Percentiles rank a stretch among this genome's conserved stretches.
Evolutionary conservation across 2,888 invertebrate species (phyloP).

Genomic region (Lymantria monacha): DNA sequence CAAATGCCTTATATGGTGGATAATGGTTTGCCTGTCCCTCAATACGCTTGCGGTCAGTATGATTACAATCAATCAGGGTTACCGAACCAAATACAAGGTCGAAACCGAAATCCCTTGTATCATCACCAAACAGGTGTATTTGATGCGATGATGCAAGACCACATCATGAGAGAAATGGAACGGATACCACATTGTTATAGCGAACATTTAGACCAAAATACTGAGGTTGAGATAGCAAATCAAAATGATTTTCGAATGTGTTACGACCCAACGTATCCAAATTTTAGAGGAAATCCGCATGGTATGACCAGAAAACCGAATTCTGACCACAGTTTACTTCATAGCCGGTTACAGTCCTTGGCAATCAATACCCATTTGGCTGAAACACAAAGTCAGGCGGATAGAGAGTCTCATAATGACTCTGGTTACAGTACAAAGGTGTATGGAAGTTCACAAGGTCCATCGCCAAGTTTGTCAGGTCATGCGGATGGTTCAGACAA

Average conservation of each 20-base stretch:
- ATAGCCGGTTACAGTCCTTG: slow-evolving; percentile 71
- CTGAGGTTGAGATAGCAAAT: slow-evolving; percentile 74
- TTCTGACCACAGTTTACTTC: slow-evolving; percentile 68
- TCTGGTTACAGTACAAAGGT: slow-evolving; percentile 93
- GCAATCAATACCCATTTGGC: slow-evolving; percentile 76
- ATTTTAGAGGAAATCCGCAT: slow-evolving; percentile 53
- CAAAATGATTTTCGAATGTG: slow-evolving; percentile 71
- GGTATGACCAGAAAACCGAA: slow-evolving; percentile 55
- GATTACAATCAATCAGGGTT: slow-evolving; percentile 62
- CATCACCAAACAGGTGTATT: slow-evolving; percentile 72
- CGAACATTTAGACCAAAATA: slow-evolving; percentile 70
- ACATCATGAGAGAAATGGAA: slow-evolving; percentile 75
- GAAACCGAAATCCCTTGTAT: slow-evolving; percentile 71
- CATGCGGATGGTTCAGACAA: slow-evolving; percentile 70
- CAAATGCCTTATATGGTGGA: slow-evolving; percentile 66
- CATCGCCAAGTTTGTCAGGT: slow-evolving; percentile 88
- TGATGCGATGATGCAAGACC: slow-evolving; percentile 80
- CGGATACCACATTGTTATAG: slow-evolving; percentile 77
- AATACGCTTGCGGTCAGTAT: slow-evolving; percentile 53
- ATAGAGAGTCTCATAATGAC: slow-evolving; percentile 89
- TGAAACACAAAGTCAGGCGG: slow-evolving; percentile 76
- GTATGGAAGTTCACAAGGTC: slow-evolving; percentile 89
- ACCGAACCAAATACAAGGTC: slow-evolving; percentile 56
- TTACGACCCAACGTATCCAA: slow-evolving; percentile 58
- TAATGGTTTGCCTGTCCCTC: slow-evolving; percentile 52